Evolutionary conservation across 2,888 invertebrate genomes (phyloP), one percentile per base, ranked within the genome.

Genomic region (Apamea epomidion): DNA sequence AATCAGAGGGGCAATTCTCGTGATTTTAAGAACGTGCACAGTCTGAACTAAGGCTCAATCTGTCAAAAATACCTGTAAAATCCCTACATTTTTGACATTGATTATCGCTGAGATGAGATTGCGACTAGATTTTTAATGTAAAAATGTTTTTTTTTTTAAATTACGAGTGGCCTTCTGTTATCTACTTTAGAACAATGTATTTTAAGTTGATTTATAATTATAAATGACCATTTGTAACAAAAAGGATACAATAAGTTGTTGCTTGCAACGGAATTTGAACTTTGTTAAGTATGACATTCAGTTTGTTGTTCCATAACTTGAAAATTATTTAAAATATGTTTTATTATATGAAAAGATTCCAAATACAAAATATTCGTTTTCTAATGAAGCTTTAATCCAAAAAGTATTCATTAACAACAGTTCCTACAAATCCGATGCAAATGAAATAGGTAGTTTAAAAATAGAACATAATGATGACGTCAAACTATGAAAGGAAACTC

Each of bases 401-500:
- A 81, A 65, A 70, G 16, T 81, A 64, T 75, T 70, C 68, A 60
- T 51, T 75, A 65, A 16, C 12, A 25, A 64, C 12, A 4, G 18
- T 29, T 42, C 16, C 2, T 51, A 18, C 18, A 72, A 76, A 54
- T 71, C n/a, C 48, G 0, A 6, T 2, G 25, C 32, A 69, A 60
- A 58, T 21, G 16, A 48, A 68, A 76, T 45, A 45, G 21, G 0
- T 29, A 7, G 2, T 65, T 69, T 42, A 14, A 75, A 76, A 74
- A 69, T 74, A n/a, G 54, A 82, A 82, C 72, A 48, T 4, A 32
- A 67, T 58, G 73, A 73, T 73, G 86, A 80, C 72, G 69, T 77
- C 74, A 85, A 62, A 51, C 29, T 67, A 37, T 32, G 54, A 64
- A 74, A 74, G 37, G 58, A 81, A 74, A 54, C 10, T 64, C 71